phyloP scores from a whole-genome alignment of 92 coral and sea anemone genomes.

The Paramuricea clavata region DNA sequence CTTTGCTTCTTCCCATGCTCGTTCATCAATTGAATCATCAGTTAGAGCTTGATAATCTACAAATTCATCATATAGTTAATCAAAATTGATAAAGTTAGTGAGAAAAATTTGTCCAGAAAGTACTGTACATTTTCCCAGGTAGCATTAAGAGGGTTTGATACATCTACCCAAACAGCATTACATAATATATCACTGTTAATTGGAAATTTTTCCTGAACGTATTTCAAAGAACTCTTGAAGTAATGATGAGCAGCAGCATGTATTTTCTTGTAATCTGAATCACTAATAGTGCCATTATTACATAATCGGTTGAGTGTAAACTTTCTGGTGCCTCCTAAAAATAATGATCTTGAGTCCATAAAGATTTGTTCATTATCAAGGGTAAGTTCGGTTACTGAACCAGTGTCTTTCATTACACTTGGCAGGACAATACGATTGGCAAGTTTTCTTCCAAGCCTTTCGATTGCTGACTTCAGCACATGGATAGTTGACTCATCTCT shows the following conservation, averaged over 20 bases:
- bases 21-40: conserved; percentile 29
- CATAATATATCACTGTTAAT: conserved; percentile 44
- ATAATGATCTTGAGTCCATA: not conserved
- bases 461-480: not conserved
- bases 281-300: conserved; percentile 36
- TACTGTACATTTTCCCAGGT: conserved; percentile 62
- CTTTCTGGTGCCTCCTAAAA: conserved; percentile 18
- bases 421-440: too few species aligned
- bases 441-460: not conserved
- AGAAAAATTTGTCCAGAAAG: conserved; percentile 37
- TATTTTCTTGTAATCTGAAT: conserved; percentile 16
- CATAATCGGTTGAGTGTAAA: conserved; percentile 26
- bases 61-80: conserved; percentile 43
- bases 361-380: not conserved
- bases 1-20: conserved; percentile 48
- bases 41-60: conserved; percentile 16
- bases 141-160: conserved; percentile 34
- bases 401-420: too few species aligned
- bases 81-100: conserved; percentile 6
- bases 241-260: conserved; percentile 56
- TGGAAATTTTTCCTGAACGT: conserved; percentile 57
- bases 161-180: conserved; percentile 61
- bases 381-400: not conserved
- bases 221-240: conserved; percentile 53
- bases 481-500: conserved; percentile 17